Percentiles rank a stretch among this genome's conserved stretches.
These are phyloP conservation scores for Polia nebulosa DNA, from an alignment of 2,888 invertebrate genomes.

Conservation along the genomic window DNA sequence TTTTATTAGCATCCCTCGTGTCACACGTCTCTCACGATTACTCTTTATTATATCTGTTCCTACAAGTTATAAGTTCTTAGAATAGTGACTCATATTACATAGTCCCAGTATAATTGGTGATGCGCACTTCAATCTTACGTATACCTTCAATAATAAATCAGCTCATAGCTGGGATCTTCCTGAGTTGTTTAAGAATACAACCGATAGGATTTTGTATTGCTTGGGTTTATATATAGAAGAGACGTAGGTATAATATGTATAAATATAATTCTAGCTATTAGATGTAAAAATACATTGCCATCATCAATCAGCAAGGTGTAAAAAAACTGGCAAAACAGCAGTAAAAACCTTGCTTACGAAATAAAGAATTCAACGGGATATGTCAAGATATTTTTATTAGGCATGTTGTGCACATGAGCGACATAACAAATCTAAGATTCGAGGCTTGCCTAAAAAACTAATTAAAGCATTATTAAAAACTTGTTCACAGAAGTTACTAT, in stretches of 20 bases:
- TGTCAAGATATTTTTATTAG: background rate
- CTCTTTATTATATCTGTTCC: conserved; percentile 11
- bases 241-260: no score
- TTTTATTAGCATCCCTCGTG: conserved; percentile 39
- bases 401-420: background rate
- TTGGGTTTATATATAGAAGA: no score
- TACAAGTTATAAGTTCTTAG: conserved; percentile 20
- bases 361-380: background rate
- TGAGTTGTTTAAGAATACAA: no score
- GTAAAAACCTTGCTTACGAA: background rate
- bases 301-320: background rate
- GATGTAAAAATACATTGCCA: background rate
- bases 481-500: background rate
- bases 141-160: background rate
- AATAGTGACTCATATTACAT: conserved; percentile 35
- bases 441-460: conserved; percentile 18
- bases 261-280: background rate
- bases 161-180: background rate
- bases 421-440: background rate
- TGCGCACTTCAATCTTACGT: background rate
- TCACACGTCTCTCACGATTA: conserved; percentile 27
- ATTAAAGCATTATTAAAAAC: conserved; percentile 13
- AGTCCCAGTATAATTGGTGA: background rate
- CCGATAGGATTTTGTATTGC: background rate
- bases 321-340: conserved; percentile 4